Evolutionary conservation across 2,888 invertebrate species (phyloP).

Genomic region (Nebria salina): DNA sequence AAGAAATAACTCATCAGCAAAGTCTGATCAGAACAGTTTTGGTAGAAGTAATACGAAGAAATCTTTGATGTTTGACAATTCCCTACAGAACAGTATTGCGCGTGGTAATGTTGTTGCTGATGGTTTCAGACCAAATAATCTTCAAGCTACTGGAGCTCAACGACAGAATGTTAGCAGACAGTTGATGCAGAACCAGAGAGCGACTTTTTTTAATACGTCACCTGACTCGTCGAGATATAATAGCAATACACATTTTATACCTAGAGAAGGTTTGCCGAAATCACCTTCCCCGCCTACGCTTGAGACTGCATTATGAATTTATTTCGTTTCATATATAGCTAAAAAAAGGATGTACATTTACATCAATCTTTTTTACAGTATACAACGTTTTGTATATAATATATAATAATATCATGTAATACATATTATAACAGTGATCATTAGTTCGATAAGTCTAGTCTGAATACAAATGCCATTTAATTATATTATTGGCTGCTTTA

Average conservation of each 20-base stretch:
- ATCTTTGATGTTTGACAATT: background rate
- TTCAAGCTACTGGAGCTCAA: background rate
- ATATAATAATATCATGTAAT: conserved; percentile 19
- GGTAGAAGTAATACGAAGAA: background rate
- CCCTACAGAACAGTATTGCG: conserved; percentile 43
- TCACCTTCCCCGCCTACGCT: conserved; percentile 66
- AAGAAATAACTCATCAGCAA: conserved; percentile 59
- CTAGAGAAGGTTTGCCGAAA: conserved; percentile 28
- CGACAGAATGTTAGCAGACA: conserved; percentile 53
- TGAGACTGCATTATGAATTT: conserved; percentile 68
- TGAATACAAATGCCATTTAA: conserved; percentile 46
- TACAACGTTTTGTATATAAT: conserved; percentile 30
- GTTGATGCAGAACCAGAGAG: conserved; percentile 56
- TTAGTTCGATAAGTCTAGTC: conserved; percentile 59
- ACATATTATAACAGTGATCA: conserved; percentile 27
- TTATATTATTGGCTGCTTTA: conserved; percentile 38
- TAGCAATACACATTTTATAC: conserved; percentile 18
- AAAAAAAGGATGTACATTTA: background rate
- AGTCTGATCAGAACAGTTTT: conserved; percentile 8
- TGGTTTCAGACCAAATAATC: conserved; percentile 38
- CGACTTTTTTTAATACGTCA: conserved; percentile 45
- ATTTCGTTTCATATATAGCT: background rate
- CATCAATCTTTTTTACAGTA: background rate
- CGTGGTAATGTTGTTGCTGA: conserved; percentile 46
- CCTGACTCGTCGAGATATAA: conserved; percentile 38